Conservation (phyloP, 1,140 invertebrate species). For the Drosophila chauvacae region DNA sequence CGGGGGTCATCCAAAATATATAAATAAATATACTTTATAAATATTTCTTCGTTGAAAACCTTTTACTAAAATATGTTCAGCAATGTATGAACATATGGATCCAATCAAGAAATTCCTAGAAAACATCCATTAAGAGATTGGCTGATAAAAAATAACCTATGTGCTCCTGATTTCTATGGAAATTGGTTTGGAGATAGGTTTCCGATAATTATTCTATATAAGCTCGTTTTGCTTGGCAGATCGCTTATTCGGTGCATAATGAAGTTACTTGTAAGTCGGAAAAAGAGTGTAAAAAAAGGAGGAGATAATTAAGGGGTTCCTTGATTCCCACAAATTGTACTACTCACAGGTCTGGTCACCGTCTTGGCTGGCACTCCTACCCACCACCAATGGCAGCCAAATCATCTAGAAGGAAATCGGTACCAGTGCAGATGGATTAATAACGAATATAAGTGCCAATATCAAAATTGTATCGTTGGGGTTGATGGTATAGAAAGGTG, state of each 20-base stretch:
- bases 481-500: neutral
- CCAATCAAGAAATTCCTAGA: neutral
- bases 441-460: neutral
- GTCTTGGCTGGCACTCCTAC: neutral
- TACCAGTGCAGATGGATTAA: neutral
- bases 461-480: neutral
- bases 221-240: neutral
- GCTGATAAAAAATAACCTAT: constrained; percentile 5
- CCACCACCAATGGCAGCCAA: too few relatives aligned
- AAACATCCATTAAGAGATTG: neutral
- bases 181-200: neutral
- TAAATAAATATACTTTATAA: too few relatives aligned
- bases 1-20: too few relatives aligned
- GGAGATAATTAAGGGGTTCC: neutral
- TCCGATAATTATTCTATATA: neutral
- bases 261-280: neutral
- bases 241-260: neutral
- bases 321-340: neutral
- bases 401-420: neutral
- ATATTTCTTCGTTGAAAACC: too few relatives aligned
- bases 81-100: neutral
- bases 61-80: too few relatives aligned
- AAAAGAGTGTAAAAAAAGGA: neutral
- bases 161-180: neutral
- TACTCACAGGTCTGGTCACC: neutral